A percentile compares a stretch with the other conserved stretches of the same genome.
Evolutionary conservation across 2,888 invertebrate genomes (phyloP).

Genomic region (Phengaris alcon): DNA sequence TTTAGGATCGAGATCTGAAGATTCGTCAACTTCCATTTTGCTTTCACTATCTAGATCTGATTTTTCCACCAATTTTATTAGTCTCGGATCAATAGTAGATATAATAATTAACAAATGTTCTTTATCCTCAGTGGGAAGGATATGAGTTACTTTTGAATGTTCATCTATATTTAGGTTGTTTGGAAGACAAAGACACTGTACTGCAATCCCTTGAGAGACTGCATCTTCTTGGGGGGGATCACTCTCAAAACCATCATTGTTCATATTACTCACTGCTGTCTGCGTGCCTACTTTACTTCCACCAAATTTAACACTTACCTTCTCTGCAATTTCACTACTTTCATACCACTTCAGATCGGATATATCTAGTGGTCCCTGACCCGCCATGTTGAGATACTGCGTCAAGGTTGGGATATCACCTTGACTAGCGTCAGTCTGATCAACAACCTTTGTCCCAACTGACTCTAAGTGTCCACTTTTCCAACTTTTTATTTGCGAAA

Average conservation of each 20-base stretch:
- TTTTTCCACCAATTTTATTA: conserved; percentile 46
- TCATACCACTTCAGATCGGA: conserved; percentile 73
- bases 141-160: conserved; percentile 79
- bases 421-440: conserved; percentile 67
- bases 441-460: conserved; percentile 64
- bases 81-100: conserved; percentile 53
- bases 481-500: conserved; percentile 70
- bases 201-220: conserved; percentile 69
- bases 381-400: conserved; percentile 68
- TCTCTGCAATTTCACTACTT: conserved; percentile 63
- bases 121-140: conserved; percentile 84
- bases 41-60: conserved; percentile 60
- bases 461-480: conserved; percentile 66
- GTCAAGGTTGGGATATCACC: conserved; percentile 55
- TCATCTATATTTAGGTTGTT: conserved; percentile 66
- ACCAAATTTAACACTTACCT: conserved; percentile 60
- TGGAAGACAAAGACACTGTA: conserved; percentile 80
- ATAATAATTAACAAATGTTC: conserved; percentile 83
- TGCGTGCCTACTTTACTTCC: conserved; percentile 64
- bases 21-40: conserved; percentile 71
- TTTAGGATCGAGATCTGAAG: conserved; percentile 51
- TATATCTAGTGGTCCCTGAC: conserved; percentile 64
- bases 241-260: conserved; percentile 74
- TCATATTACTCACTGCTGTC: conserved; percentile 59
- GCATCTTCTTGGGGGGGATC: conserved; percentile 68